Base-by-base conservation (phyloP, 2,797 vertebrate species). In the Fistularia commersonii region DNA sequence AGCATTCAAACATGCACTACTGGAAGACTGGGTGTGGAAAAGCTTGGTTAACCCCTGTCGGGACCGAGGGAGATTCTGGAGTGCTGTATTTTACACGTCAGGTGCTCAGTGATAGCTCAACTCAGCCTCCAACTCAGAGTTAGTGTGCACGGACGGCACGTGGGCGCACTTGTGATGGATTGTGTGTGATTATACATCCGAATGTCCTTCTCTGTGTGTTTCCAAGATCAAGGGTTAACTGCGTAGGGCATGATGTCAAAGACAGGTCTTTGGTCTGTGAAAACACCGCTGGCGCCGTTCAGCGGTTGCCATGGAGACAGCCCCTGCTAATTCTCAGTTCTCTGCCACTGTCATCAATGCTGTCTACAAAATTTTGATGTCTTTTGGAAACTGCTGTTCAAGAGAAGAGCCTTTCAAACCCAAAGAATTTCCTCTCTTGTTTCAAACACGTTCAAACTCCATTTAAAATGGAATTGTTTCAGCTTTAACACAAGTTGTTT, bases 221-320 rank as follows among this genome's bases (percentile, higher is more conserved):
- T 77, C 51, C 52, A 8, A 71, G 80, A 81, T 78, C 77, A 79
- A 68, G 76, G 79, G 83, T 85, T 85, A 87, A 86, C 80, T 79
- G 69, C 79, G 74, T 41, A 72, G 76, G 78, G 69, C 80, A 74
- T 9, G 9, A 50, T 72, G 82, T 87, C 79, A 81, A 78, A 83
- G 71, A 72, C 66, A 74, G 78, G 76, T 75, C 68, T 83, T 80
- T 64, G 61, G 65, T 66, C 8, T 64, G 57, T 75, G 48, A 69
- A 84, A 80, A 75, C 63, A 72, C 64, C 59, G 66, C 56, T 15
- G 54, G 72, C 71, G 75, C 69, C 61, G 55, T 51, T 78, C 65
- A 53, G 66, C 66, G 41, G 84, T 88, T 86, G 66, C 86, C 78
- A 85, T 87, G 79, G 86, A 78, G 82, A 88, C 74, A 33, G 60